Evolutionary conservation across 1,140 invertebrate genomes (phyloP).

Genomic region (Drosophila obscura): DNA sequence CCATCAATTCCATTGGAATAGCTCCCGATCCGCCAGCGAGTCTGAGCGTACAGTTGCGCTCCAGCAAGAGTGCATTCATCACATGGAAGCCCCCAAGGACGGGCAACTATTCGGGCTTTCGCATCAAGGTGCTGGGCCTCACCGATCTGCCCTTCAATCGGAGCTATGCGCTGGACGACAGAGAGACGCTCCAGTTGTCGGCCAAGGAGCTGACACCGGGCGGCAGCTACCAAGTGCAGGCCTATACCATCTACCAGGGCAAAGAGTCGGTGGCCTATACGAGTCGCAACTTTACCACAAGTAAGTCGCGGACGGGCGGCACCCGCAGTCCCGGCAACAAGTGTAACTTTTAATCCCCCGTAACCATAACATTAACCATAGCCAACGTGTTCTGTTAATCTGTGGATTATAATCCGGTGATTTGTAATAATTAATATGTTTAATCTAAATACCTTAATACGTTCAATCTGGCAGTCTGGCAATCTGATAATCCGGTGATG

Average conservation of each 20-base stretch:
- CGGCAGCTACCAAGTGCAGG: conserved; percentile 93
- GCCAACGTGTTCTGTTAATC: too few species aligned
- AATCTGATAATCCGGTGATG: conserved; percentile 24
- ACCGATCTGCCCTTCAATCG: conserved; percentile 86
- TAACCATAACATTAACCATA: too few species aligned
- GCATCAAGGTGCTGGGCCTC: conserved; percentile 89
- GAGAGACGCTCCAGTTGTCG: conserved; percentile 88
- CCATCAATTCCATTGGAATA: conserved; percentile 73
- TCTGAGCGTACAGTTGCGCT: conserved; percentile 90
- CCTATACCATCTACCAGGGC: conserved; percentile 93
- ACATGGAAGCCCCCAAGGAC: conserved; percentile 92
- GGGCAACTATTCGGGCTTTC: conserved; percentile 92
- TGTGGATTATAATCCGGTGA: background rate
- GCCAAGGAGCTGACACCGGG: conserved; percentile 92
- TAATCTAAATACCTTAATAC: background rate
- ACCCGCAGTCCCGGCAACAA: conserved; percentile 52
- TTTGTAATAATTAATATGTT: too few species aligned
- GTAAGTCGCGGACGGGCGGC: conserved; percentile 86
- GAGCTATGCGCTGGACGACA: conserved; percentile 87
- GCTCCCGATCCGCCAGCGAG: conserved; percentile 95
- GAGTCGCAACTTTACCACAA: conserved; percentile 95
- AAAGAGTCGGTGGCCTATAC: conserved; percentile 96
- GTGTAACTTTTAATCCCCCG: conserved; percentile 56
- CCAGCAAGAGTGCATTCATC: conserved; percentile 92
- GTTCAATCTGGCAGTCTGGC: background rate